These are phyloP conservation scores for Yponomeuta evonymella DNA, from an alignment of 2,888 invertebrate species.

Conservation along the genomic window DNA sequence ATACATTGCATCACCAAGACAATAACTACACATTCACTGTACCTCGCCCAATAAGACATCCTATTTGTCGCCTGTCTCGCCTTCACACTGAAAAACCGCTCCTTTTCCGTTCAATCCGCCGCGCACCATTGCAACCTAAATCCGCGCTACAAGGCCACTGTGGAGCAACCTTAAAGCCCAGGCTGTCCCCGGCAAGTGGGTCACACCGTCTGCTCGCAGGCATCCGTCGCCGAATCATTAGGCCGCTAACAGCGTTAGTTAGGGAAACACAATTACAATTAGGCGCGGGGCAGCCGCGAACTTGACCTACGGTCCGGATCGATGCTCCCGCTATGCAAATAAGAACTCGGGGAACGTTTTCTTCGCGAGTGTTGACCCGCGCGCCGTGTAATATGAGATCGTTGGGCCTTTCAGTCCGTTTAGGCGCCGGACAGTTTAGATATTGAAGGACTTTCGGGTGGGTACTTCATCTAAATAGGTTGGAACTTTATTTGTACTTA, in stretches of 20 bases:
- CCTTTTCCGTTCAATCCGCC: too few relatives aligned
- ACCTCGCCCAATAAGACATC: too few relatives aligned
- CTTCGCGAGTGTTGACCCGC: slow-evolving; percentile 4
- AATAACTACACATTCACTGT: too few relatives aligned
- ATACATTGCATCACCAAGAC: too few relatives aligned
- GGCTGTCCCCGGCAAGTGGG: neutral
- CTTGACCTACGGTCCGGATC: slow-evolving; percentile 67
- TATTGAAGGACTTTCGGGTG: neutral
- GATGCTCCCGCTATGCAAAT: slow-evolving; percentile 68
- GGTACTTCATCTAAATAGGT: too few relatives aligned
- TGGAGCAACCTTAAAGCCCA: neutral
- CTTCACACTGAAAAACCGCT: too few relatives aligned
- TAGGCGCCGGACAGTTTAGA: neutral
- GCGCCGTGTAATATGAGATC: slow-evolving; percentile 2
- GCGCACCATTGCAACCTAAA: too few relatives aligned
- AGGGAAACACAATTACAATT: slow-evolving; percentile 65
- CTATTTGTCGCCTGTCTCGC: too few relatives aligned
- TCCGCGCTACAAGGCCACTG: neutral
- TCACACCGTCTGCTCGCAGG: slow-evolving; percentile 13
- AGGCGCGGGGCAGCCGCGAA: slow-evolving; percentile 45
- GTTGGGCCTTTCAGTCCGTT: neutral
- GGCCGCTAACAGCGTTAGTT: slow-evolving; percentile 54
- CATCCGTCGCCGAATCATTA: slow-evolving; percentile 42
- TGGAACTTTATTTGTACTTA: too few relatives aligned
- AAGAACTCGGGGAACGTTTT: slow-evolving; percentile 30